These are phyloP conservation scores for Limenitis camilla DNA, from an alignment of 2,888 invertebrate genomes.

Conservation along the genomic window DNA sequence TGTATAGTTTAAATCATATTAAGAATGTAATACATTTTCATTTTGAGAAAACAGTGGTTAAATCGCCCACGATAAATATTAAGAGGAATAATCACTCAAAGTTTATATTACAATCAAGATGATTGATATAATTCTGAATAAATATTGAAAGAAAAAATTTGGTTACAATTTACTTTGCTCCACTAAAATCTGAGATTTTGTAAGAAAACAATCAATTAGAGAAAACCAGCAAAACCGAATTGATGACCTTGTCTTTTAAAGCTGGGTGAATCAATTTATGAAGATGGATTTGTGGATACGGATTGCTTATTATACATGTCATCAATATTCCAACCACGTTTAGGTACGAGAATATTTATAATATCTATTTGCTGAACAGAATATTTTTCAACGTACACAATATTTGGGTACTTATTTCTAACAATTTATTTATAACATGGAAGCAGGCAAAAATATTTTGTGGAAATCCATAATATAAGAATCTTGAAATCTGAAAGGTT, in stretches of 20 bases:
- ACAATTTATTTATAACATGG: neutral
- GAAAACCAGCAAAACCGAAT: slow-evolving; percentile 4
- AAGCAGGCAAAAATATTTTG: too few species aligned
- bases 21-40: too few species aligned
- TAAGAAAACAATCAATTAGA: slow-evolving; percentile 11
- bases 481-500: neutral
- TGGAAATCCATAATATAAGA: neutral
- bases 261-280: slow-evolving; percentile 18
- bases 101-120: too few species aligned
- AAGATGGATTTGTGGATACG: slow-evolving; percentile 10
- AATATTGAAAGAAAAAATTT: neutral
- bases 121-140: neutral
- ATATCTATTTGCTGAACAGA: slow-evolving; percentile 7
- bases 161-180: too few species aligned
- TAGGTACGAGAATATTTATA: slow-evolving; percentile 7
- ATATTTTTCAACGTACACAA: slow-evolving; percentile 3
- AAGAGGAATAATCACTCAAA: too few species aligned
- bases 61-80: too few species aligned
- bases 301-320: slow-evolving; percentile 14
- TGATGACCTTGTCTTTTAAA: too few species aligned
- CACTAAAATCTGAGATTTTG: slow-evolving; percentile 3
- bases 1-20: too few species aligned
- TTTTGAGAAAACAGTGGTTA: too few species aligned
- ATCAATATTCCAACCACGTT: slow-evolving; percentile 15
- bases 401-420: neutral